Percentiles rank a stretch among this genome's conserved stretches.
phyloP scores from a whole-genome alignment of 2,113 vertebrate species.

The Scartelaos histophorus region DNA sequence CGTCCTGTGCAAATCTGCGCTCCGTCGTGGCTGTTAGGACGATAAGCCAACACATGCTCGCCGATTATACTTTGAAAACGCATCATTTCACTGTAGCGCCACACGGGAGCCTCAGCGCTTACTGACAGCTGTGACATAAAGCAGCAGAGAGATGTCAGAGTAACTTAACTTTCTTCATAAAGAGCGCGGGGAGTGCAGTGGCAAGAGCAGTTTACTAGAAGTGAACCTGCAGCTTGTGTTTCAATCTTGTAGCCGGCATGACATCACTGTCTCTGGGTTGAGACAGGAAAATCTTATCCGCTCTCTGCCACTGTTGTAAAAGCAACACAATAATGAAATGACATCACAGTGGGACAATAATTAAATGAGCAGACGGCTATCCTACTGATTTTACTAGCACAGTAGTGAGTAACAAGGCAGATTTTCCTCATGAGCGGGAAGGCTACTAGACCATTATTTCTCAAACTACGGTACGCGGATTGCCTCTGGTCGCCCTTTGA shows the following conservation, averaged over 20 bases:
- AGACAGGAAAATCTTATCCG: slow-evolving; percentile 69
- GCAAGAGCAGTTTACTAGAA: slow-evolving; percentile 35
- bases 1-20: not conserved
- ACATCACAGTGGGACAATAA: slow-evolving; percentile 63
- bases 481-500: too few relatives aligned
- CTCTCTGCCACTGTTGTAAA: slow-evolving; percentile 56
- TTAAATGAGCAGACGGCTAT: slow-evolving; percentile 68
- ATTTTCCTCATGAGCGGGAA: slow-evolving; percentile 1
- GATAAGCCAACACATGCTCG: slow-evolving; percentile 13
- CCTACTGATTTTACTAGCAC: slow-evolving; percentile 57
- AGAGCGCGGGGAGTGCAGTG: slow-evolving; percentile 15
- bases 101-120: not conserved
- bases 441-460: not conserved
- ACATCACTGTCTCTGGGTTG: slow-evolving; percentile 69
- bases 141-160: slow-evolving; percentile 8
- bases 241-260: slow-evolving; percentile 62
- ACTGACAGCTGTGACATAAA: slow-evolving; percentile 6
- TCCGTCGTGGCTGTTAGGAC: slow-evolving; percentile 5
- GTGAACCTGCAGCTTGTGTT: slow-evolving; percentile 59
- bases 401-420: slow-evolving; percentile 38
- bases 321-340: slow-evolving; percentile 73
- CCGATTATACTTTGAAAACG: not conserved
- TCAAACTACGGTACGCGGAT: too few relatives aligned
- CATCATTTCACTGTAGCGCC: slow-evolving; percentile 1
- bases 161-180: slow-evolving; percentile 38